Evolutionary conservation across 2,888 invertebrate species (phyloP), one percentile per base, ranked within the genome.

Genomic region (Sarcophaga caerulescens): DNA sequence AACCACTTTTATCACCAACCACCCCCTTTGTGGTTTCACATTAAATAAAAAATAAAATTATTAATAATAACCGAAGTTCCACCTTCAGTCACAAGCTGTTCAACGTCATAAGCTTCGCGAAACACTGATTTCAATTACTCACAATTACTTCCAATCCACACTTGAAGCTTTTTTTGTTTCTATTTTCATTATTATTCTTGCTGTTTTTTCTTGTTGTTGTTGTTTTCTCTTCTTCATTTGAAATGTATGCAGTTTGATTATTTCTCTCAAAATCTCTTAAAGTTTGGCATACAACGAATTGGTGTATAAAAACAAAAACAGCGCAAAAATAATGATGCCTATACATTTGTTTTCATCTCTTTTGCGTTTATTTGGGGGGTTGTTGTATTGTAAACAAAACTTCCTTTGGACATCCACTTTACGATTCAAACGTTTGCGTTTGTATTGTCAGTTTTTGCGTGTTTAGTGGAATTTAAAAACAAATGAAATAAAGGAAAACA

Each of bases 301-400:
- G 59, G 59, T 3, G 45, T 78, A 78, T 84, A 78, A 86, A 84
- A 86, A 84, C 85, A 86, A 86, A 86, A 78, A 52, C 17, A 23
- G 8, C 11, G 14, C 21, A 68, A 73, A 71, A 84, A 23, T 70
- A 70, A 52, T 52, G 52, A 12, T 52, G 52, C 17, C 52, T 17
- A n/a, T n/a, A 52, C 14, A 14, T 12, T 52, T 52, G 12, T 17
- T 17, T 14, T 52, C 52, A 52, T 14, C 52, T 52, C 35, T 21
- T 19, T 65, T 57, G 60, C 35, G 44, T 19, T 45, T 21, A 62
- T 47, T 62, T 79, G 78, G 23, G 52, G 84, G 86, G 84, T 86
- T 78, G 86, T 35, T 75, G 17, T 68, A 6, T 65, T 75, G 75
- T 75, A 81, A 81, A 86, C 65, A 84, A 84, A 52, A 78, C 81